phyloP scores from a whole-genome alignment of 2,888 invertebrate genomes.

The Chrysolina haemoptera region DNA sequence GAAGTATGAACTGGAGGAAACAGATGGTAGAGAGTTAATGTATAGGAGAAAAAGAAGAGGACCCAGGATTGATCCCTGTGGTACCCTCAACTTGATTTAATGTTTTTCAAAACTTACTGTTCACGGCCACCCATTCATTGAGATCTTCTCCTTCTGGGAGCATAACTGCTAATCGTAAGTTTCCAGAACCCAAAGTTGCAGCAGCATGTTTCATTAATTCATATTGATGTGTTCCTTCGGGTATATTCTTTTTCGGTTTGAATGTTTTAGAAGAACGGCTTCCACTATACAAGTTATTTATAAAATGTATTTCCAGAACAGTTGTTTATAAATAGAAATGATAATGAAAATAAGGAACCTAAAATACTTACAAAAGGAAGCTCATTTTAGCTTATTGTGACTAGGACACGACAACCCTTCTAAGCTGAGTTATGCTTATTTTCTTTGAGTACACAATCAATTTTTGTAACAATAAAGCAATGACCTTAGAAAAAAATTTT shows the following conservation, averaged over 20 bases:
- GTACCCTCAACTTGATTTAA: no score
- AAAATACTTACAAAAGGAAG: slow-evolving; percentile 77
- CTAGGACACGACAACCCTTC: neutral
- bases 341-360: slow-evolving; percentile 26
- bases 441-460: slow-evolving; percentile 5
- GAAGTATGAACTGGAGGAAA: no score
- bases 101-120: slow-evolving; percentile 92
- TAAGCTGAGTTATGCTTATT: slow-evolving; percentile 11
- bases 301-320: slow-evolving; percentile 31
- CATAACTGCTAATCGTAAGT: slow-evolving; percentile 95
- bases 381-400: slow-evolving; percentile 61
- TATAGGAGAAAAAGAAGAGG: no score
- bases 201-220: slow-evolving; percentile 99
- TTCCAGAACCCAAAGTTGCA: slow-evolving; percentile 97
- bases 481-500: slow-evolving; percentile 57
- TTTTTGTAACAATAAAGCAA: slow-evolving; percentile 54
- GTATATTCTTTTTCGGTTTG: slow-evolving; percentile 99
- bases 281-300: slow-evolving; percentile 73
- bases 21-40: no score
- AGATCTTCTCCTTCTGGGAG: slow-evolving; percentile 98
- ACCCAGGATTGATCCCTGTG: no score
- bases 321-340: slow-evolving; percentile 19
- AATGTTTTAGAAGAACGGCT: slow-evolving; percentile 97
- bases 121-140: slow-evolving; percentile 99
- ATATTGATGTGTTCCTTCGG: slow-evolving; percentile 98